Conservation (phyloP, 1,140 invertebrate species). For the Venturia canescens region DNA sequence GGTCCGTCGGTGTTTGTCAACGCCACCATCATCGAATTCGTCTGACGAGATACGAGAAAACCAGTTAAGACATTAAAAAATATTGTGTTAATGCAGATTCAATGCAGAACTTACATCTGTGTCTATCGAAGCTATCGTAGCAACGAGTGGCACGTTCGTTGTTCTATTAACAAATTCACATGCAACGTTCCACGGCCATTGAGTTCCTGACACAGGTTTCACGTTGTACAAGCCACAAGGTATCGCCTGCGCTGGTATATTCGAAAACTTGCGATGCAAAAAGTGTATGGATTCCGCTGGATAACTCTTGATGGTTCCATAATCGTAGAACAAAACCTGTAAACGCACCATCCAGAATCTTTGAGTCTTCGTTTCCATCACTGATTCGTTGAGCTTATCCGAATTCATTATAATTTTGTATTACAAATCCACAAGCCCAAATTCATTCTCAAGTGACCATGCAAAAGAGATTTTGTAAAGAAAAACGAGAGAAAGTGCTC, state of each 20-base stretch:
- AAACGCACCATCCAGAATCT: conserved; percentile 41
- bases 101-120: conserved; percentile 52
- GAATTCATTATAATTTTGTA: no score
- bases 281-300: conserved; percentile 61
- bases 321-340: conserved; percentile 73
- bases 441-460: no score
- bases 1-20: conserved; percentile 63
- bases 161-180: conserved; percentile 55
- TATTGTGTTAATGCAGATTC: no score
- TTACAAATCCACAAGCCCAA: no score
- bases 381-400: no score
- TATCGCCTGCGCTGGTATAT: conserved; percentile 69
- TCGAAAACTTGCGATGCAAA: conserved; percentile 65
- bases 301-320: conserved; percentile 68
- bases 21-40: conserved; percentile 66
- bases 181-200: conserved; percentile 58
- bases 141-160: conserved; percentile 53
- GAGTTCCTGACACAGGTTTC: conserved; percentile 54
- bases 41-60: conserved; percentile 53
- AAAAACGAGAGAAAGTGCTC: no score
- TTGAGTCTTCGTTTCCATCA: not conserved
- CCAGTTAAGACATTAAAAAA: no score
- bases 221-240: conserved; percentile 69
- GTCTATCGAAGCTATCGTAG: conserved; percentile 45
- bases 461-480: no score